A percentile compares a stretch with the other conserved stretches of the same genome.
Conservation (phyloP, 2,113 vertebrate genomes). For the Oncorhynchus kisutch region DNA sequence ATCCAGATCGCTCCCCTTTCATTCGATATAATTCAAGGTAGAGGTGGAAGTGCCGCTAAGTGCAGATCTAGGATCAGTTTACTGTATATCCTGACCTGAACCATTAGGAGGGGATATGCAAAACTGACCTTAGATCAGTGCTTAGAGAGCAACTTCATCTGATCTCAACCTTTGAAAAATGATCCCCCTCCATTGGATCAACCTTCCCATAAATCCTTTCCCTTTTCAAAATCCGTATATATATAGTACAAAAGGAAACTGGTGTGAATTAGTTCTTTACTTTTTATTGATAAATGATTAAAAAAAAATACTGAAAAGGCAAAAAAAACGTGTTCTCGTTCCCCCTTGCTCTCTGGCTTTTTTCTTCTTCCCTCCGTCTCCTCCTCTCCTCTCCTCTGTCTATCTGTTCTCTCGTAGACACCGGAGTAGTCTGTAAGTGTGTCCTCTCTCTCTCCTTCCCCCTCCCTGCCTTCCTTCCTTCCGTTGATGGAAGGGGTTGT, state of each 20-base stretch:
- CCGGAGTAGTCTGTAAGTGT: conserved; percentile 77
- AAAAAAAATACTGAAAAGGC: conserved; percentile 62
- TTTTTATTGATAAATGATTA: conserved; percentile 76
- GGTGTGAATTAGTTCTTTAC: conserved; percentile 81
- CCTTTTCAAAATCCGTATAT: conserved; percentile 74
- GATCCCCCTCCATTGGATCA: conserved; percentile 56
- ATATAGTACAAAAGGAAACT: conserved; percentile 79
- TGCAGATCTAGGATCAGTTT: conserved; percentile 13
- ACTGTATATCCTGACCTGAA: background rate
- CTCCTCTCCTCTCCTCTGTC: conserved; percentile 18
- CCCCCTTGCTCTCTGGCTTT: conserved; percentile 58
- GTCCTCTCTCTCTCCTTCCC: conserved; percentile 56
- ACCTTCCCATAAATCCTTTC: conserved; percentile 61
- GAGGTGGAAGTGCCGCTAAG: conserved; percentile 48
- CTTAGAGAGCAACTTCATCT: conserved; percentile 40
- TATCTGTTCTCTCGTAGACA: conserved; percentile 60
- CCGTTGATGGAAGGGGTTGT: conserved; percentile 47
- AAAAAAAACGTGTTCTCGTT: conserved; percentile 68
- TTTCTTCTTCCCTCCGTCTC: conserved; percentile 60
- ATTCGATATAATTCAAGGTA: conserved; percentile 42
- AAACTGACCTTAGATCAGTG: conserved; percentile 9
- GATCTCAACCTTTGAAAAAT: conserved; percentile 35
- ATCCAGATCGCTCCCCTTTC: conserved; percentile 58
- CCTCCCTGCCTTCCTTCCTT: conserved; percentile 34
- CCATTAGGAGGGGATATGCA: background rate